Base-by-base conservation (phyloP, 92 coral and sea anemone species). In the Virgularia gustaviana region DNA sequence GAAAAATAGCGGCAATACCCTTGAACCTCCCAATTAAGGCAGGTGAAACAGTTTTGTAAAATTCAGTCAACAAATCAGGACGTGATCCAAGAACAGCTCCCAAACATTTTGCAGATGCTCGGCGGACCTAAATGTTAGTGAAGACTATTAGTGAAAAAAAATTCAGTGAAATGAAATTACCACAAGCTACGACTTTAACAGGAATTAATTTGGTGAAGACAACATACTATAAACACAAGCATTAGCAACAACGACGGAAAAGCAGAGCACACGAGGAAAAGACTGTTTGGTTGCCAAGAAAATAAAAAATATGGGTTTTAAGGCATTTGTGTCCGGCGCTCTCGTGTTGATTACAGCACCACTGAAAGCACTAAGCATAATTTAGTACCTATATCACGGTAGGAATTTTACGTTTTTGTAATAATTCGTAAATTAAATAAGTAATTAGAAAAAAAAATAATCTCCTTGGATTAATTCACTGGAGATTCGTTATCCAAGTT, bases 71-170 rank as follows among this genome's bases (percentile, higher is more conserved):
- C 30, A 92, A 85, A 52, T 92, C 98, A 43, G 87, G 98, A 64
- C 98, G 71, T 51, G 98, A 89, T 3, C 98, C 98, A 11, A 92
- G 74, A 36, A 92, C 90, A 15, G 98, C 98, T 18, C 96, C 83
- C 29, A 92, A 77, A 58, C 98, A 92, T 76, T 92, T 92, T n/a
- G 98, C 98, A 10, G 98, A 96, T n/a, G 98, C 89, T 27, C 98
- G 79, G 32, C 98, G 90, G 79, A 92, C 98, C 97, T 91, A n/a
- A n/a, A n/a, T n/a, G n/a, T n/a, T n/a, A n/a, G n/a, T n/a, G n/a
- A 28, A 37, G 44, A 49, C 24, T 18, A 9, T 10, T 4, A 7
- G 6, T 7, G 6, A 59, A 59, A 5, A 29, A 27, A 29, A 8
- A 6, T 59, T 36, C 11, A 16, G 10, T 31, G 12, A 10, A 18